These are phyloP conservation scores for Zeus faber DNA, from an alignment of 2,113 vertebrate species.

Conservation along the genomic window DNA sequence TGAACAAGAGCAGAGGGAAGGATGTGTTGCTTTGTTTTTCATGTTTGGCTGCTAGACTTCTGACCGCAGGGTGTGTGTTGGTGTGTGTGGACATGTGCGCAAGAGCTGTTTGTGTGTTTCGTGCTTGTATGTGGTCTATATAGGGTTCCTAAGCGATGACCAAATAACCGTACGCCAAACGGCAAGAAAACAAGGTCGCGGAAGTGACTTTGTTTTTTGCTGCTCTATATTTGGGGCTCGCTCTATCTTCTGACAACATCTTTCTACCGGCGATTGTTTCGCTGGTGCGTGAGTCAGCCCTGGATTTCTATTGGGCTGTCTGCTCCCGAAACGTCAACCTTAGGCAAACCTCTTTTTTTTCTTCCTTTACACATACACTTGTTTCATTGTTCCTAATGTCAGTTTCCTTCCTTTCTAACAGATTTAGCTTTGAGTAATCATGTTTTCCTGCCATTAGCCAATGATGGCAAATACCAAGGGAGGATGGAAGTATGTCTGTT, in stretches of 20 bases:
- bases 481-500: neutral
- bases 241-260: slow-evolving; percentile 31
- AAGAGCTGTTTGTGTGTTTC: slow-evolving; percentile 36
- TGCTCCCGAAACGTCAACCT: slow-evolving; percentile 26
- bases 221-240: slow-evolving; percentile 42
- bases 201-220: slow-evolving; percentile 50
- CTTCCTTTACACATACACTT: slow-evolving; percentile 13
- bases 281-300: slow-evolving; percentile 37
- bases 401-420: neutral
- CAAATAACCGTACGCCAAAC: slow-evolving; percentile 43
- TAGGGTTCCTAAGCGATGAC: slow-evolving; percentile 47
- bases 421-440: neutral
- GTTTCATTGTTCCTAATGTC: slow-evolving; percentile 1
- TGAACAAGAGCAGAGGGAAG: slow-evolving; percentile 27
- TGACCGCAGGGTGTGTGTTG: slow-evolving; percentile 35
- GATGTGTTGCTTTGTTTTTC: slow-evolving; percentile 52
- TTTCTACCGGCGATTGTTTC: slow-evolving; percentile 39
- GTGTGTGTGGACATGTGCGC: slow-evolving; percentile 25
- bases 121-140: slow-evolving; percentile 35
- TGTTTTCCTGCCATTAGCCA: neutral
- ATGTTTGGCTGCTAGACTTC: slow-evolving; percentile 27
- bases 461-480: neutral
- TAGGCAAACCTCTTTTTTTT: neutral
- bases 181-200: slow-evolving; percentile 59
- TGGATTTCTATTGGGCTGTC: slow-evolving; percentile 32